These are phyloP conservation scores for Pogonognathellus flavescens DNA, from an alignment of 1,140 invertebrate genomes.

Conservation along the genomic window DNA sequence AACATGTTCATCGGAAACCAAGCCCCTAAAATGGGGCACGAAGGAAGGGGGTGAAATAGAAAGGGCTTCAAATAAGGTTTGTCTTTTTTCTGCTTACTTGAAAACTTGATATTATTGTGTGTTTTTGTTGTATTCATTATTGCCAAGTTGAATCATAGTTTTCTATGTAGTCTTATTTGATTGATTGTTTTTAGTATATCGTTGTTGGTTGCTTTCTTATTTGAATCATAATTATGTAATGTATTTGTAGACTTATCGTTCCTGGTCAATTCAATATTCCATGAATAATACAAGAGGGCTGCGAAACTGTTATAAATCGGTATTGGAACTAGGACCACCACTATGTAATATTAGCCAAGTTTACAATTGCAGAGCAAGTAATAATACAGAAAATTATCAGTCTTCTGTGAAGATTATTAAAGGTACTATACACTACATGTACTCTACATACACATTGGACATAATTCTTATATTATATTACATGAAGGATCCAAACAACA, in stretches of 20 bases:
- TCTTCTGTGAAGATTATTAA: not conserved
- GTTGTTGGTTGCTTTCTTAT: not conserved
- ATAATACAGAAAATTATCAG: conserved; percentile 1
- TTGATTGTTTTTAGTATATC: not conserved
- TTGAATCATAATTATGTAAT: not conserved
- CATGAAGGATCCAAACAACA: too few species aligned
- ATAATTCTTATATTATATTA: too few species aligned
- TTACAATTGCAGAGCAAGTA: not conserved
- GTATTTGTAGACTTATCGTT: not conserved
- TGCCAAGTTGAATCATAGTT: too few species aligned
- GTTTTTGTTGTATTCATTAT: too few species aligned
- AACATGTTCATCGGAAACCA: not conserved
- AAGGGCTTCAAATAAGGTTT: too few species aligned
- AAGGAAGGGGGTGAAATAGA: not conserved
- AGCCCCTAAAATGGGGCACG: not conserved
- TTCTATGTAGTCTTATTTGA: not conserved
- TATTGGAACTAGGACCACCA: conserved; percentile 16
- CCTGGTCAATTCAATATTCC: not conserved
- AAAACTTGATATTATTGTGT: too few species aligned
- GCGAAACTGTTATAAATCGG: not conserved
- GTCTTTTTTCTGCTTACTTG: too few species aligned
- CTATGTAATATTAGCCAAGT: not conserved
- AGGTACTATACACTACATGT: not conserved
- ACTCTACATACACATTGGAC: too few species aligned
- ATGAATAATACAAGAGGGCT: not conserved